phyloP scores from a whole-genome alignment of 2,113 vertebrate species.

The Vidua macroura region DNA sequence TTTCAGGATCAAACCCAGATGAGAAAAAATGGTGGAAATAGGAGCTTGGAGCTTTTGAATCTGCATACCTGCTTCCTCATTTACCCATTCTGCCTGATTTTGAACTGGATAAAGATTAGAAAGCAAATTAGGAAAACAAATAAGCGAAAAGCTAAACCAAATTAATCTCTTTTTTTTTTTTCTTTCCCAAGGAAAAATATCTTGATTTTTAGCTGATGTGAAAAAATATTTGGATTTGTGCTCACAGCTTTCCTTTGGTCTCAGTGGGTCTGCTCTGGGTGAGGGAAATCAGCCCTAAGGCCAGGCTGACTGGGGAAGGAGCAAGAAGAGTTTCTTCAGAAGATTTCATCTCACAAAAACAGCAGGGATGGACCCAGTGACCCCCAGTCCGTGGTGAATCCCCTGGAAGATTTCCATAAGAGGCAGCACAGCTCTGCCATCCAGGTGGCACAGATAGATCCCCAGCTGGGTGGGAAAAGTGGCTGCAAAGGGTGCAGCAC shows the following conservation, averaged over 20 bases:
- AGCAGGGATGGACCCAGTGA: not conserved
- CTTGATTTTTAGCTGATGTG: not conserved
- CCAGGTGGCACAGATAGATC: not conserved
- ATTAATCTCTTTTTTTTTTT: not conserved
- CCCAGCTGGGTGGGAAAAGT: not conserved
- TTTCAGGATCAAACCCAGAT: not conserved
- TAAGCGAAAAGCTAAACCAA: not conserved
- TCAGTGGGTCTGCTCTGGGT: not conserved
- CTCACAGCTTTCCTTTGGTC: not conserved
- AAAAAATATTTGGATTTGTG: not conserved
- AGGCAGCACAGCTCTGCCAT: not conserved
- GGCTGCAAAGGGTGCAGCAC: not conserved
- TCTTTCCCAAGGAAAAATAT: not conserved
- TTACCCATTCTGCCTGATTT: not conserved
- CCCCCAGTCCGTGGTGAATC: not conserved
- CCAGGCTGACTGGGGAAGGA: not conserved
- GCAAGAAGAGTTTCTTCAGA: not conserved
- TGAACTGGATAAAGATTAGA: not conserved
- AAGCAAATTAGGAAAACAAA: not conserved
- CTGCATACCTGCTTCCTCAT: not conserved
- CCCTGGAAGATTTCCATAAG: not conserved
- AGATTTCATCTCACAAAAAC: not conserved
- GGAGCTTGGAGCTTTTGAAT: not conserved
- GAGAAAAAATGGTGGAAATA: not conserved
- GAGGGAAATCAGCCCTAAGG: not conserved